phyloP scores from a whole-genome alignment of 2,113 vertebrate genomes.

The Sula dactylatra region DNA sequence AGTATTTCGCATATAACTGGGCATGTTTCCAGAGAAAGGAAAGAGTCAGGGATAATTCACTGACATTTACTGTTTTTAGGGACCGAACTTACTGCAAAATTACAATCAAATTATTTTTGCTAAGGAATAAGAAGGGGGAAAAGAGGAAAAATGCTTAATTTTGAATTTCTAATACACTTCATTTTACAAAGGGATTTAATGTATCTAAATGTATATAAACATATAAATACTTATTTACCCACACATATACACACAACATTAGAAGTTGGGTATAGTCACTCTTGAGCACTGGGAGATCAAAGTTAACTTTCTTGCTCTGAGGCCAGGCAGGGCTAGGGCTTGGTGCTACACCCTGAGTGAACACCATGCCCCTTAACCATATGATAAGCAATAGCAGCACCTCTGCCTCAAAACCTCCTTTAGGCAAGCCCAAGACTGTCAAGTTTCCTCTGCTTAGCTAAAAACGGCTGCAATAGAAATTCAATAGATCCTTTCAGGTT shows the following conservation, averaged over 20 bases:
- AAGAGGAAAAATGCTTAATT: not conserved
- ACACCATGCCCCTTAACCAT: not conserved
- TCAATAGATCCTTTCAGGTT: not conserved
- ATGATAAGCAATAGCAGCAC: accelerated
- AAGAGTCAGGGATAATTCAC: not conserved
- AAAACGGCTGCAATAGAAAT: not conserved
- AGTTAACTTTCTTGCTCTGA: not conserved
- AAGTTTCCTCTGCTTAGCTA: not conserved
- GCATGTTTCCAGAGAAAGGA: not conserved
- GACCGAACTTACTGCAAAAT: not conserved
- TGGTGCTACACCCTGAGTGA: not conserved
- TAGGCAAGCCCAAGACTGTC: not conserved
- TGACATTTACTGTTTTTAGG: not conserved
- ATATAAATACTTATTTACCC: not conserved
- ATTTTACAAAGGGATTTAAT: not conserved
- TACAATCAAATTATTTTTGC: not conserved
- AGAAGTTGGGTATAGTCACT: not conserved
- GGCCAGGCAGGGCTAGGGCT: not conserved
- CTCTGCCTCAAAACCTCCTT: not conserved
- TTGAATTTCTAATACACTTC: not conserved
- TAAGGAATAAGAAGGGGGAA: accelerated
- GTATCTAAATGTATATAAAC: not conserved
- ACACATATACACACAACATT: not conserved
- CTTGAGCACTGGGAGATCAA: not conserved
- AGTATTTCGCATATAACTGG: not conserved